Percentiles rank a stretch among this genome's conserved stretches.
These are phyloP conservation scores for Taenaris catops DNA, from an alignment of 2,888 invertebrate genomes.

Conservation along the genomic window DNA sequence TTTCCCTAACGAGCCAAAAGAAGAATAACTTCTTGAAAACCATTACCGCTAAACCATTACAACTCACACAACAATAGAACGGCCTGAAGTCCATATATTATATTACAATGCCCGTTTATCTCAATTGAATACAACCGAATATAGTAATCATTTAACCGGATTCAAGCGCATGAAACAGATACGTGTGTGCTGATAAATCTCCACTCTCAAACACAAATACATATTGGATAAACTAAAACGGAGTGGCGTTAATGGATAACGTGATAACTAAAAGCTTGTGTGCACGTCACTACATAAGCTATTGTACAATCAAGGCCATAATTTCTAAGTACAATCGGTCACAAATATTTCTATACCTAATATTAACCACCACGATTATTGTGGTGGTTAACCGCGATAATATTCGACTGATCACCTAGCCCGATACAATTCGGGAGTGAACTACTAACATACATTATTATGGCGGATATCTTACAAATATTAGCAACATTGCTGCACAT, in stretches of 20 bases:
- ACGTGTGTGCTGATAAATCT: constrained; percentile 44
- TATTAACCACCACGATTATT: too few relatives aligned
- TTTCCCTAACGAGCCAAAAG: too few relatives aligned
- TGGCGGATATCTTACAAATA: too few relatives aligned
- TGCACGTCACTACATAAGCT: constrained; percentile 24
- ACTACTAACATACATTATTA: too few relatives aligned
- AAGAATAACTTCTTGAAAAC: too few relatives aligned
- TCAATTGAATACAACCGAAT: constrained; percentile 8
- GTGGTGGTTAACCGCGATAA: too few relatives aligned
- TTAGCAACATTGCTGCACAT: too few relatives aligned
- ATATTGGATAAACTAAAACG: constrained; percentile 39
- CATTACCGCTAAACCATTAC: too few relatives aligned
- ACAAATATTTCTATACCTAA: too few relatives aligned
- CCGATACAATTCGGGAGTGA: too few relatives aligned
- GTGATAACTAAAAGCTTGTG: constrained; percentile 61
- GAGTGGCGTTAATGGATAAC: constrained; percentile 43
- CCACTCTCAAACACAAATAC: constrained; percentile 32
- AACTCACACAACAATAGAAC: too few relatives aligned
- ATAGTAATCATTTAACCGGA: constrained; percentile 13
- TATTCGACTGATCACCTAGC: too few relatives aligned
- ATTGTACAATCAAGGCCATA: constrained; percentile 16
- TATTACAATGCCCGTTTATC: constrained; percentile 1
- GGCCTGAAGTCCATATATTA: not conserved
- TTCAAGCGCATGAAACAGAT: constrained; percentile 15
- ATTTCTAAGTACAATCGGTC: constrained; percentile 8